phyloP scores from a whole-genome alignment of 1,140 invertebrate species.

The Luehdorfia chinensis region DNA sequence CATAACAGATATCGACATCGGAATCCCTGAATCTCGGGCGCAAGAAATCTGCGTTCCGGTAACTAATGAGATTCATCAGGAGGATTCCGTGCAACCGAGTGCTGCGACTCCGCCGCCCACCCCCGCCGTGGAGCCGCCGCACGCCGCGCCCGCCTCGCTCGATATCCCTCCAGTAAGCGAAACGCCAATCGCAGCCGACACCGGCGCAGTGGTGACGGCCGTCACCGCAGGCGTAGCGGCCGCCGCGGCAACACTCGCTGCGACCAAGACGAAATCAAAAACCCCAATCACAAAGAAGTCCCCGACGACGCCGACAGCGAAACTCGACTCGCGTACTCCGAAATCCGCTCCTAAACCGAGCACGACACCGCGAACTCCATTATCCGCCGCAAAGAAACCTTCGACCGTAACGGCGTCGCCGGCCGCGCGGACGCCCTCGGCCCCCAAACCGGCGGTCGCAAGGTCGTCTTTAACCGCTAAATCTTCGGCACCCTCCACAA shows the following conservation, averaged over 20 bases:
- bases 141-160: conserved; percentile 12
- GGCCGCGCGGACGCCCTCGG: conserved; percentile 22
- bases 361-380: conserved; percentile 27
- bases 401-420: conserved; percentile 26
- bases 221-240: conserved; percentile 29
- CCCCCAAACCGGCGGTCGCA: conserved; percentile 29
- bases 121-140: conserved; percentile 31
- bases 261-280: conserved; percentile 41
- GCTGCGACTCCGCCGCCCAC: conserved; percentile 47
- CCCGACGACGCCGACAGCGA: conserved; percentile 31
- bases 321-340: conserved; percentile 25
- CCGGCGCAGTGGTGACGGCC: conserved; percentile 17
- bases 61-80: conserved; percentile 49
- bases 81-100: conserved; percentile 36
- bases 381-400: conserved; percentile 37
- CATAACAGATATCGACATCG: conserved; percentile 62
- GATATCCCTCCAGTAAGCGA: conserved; percentile 21
- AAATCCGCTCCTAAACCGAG: conserved; percentile 33
- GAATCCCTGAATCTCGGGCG: conserved; percentile 56
- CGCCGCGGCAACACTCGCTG: conserved; percentile 33
- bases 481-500: conserved; percentile 15
- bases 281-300: conserved; percentile 42
- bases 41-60: conserved; percentile 66
- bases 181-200: conserved; percentile 31
- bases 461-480: conserved; percentile 31